Conservation (phyloP, 1,140 invertebrate species). For the Littorina saxatilis region DNA sequence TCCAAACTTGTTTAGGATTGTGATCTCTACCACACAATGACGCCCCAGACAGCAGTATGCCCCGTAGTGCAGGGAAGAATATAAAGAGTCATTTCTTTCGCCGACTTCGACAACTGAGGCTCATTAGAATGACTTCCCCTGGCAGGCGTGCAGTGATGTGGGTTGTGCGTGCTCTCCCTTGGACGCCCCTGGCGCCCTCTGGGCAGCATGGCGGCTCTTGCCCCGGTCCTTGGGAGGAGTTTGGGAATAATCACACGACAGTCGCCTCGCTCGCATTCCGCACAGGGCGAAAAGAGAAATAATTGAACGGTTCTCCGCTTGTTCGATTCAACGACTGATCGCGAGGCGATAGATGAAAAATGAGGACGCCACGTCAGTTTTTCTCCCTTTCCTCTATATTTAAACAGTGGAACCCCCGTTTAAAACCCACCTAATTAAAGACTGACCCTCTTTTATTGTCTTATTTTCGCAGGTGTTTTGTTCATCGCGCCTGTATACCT, state of each 20-base stretch:
- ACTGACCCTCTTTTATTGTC: neutral
- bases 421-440: too few species aligned
- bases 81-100: conserved; percentile 24
- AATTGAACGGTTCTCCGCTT: conserved; percentile 9
- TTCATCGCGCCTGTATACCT: neutral
- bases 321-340: conserved; percentile 1
- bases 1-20: conserved; percentile 13
- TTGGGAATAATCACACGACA: conserved; percentile 19
- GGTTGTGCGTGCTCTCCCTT: conserved; percentile 26
- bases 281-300: neutral
- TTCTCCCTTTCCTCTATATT: neutral
- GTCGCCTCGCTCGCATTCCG: neutral
- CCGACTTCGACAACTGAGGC: conserved; percentile 19
- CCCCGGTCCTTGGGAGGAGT: neutral
- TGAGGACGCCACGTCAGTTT: neutral
- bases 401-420: too few species aligned
- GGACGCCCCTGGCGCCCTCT: conserved; percentile 17
- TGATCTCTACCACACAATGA: conserved; percentile 11
- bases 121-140: conserved; percentile 28
- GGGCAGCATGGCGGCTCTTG: neutral
- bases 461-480: neutral
- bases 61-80: conserved; percentile 15
- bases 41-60: conserved; percentile 1
- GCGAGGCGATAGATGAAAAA: neutral
- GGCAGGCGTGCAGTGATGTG: conserved; percentile 28